Percentiles rank a stretch among this genome's conserved stretches.
These are phyloP conservation scores for Drosophila repleta DNA, from an alignment of 1,140 invertebrate species.

Conservation along the genomic window DNA sequence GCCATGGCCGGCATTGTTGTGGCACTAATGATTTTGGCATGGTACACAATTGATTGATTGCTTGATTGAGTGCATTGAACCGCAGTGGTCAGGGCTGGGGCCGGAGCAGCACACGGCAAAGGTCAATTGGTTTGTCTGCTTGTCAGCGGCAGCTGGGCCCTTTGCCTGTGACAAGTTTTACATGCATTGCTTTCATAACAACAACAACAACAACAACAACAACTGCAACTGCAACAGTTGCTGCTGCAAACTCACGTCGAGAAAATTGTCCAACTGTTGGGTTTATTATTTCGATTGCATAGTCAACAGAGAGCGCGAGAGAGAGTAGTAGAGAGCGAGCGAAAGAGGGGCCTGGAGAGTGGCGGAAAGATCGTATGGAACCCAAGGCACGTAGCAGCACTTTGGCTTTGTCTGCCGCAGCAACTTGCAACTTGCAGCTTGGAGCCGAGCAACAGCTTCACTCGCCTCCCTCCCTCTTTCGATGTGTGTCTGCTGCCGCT, in stretches of 20 bases:
- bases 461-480: background rate
- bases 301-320: constrained; percentile 9
- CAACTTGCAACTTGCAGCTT: constrained; percentile 70
- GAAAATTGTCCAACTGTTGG: constrained; percentile 80
- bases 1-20: constrained; percentile 70
- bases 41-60: constrained; percentile 77
- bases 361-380: constrained; percentile 38
- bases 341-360: constrained; percentile 9
- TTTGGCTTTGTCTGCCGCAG: constrained; percentile 67
- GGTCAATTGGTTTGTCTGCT: constrained; percentile 72
- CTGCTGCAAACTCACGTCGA: constrained; percentile 63
- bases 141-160: constrained; percentile 8
- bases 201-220: constrained; percentile 29
- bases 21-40: constrained; percentile 77
- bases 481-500: constrained; percentile 38
- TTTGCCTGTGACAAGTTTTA: constrained; percentile 66
- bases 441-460: constrained; percentile 39
- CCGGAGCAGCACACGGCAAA: constrained; percentile 30
- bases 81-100: constrained; percentile 38
- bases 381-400: constrained; percentile 76
- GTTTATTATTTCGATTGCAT: constrained; percentile 80
- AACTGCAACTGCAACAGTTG: constrained; percentile 17
- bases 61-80: constrained; percentile 70
- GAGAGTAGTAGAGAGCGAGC: background rate
- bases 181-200: constrained; percentile 59